Conservation (phyloP, 2,113 vertebrate genomes). For the Illadopsis cleaveri region DNA sequence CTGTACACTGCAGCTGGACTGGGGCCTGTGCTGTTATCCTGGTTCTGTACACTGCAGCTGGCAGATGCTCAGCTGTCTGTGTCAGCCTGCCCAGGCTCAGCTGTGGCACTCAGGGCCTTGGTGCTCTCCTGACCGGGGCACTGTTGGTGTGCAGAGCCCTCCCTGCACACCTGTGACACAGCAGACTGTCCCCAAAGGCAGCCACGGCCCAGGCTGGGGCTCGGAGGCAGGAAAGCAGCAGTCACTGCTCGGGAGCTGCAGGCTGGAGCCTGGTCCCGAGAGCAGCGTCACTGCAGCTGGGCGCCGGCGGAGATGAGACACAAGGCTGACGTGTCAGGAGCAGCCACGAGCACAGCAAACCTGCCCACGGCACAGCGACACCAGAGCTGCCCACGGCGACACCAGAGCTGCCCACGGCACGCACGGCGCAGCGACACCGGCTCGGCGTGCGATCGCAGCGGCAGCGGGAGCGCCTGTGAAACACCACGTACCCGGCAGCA, state of each 20-base stretch:
- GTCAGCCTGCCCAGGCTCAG: not conserved
- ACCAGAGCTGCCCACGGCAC: not conserved
- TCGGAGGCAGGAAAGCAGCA: not conserved
- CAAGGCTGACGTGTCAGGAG: not conserved
- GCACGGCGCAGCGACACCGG: not conserved
- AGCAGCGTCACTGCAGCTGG: not conserved
- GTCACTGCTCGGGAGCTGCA: not conserved
- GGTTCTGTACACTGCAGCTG: accelerated
- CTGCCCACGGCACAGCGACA: not conserved
- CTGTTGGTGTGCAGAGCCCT: not conserved
- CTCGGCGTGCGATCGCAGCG: not conserved
- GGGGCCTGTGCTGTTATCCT: accelerated
- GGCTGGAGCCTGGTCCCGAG: not conserved
- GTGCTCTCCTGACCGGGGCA: not conserved
- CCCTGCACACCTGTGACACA: accelerated
- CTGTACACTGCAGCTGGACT: not conserved
- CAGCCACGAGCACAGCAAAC: not conserved
- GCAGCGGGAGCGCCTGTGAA: not conserved
- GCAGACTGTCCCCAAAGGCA: not conserved
- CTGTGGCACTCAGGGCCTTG: accelerated
- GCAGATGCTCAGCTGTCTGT: accelerated
- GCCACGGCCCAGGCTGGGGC: not conserved
- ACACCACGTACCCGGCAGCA: not conserved
- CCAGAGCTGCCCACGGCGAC: not conserved
- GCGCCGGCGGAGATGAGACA: not conserved